Evolutionary conservation across 2,797 vertebrate species (phyloP), one percentile per base, ranked within the genome.

Genomic region (Cyclura pinguis): DNA sequence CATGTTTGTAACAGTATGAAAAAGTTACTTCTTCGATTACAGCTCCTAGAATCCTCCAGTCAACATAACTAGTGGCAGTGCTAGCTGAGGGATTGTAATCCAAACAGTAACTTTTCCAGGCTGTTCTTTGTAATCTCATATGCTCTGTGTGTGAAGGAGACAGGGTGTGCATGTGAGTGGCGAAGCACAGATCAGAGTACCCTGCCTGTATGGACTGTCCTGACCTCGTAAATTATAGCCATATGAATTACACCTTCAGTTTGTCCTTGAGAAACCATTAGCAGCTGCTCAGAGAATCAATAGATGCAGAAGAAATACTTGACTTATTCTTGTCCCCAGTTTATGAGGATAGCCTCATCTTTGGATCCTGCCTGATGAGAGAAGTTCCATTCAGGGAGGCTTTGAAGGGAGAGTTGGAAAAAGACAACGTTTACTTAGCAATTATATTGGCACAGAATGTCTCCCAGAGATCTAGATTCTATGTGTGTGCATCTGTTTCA

Each of bases 351-450:
- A 24, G 42, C 38, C 2, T 87, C 74, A 32, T 22, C 59, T 86
- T 62, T 82, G 67, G 64, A 89, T 67, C 64, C 38, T 47, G 9
- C 72, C 14, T 16, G 16, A 80, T 90, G 35, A 38, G 38, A 42
- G 52, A 91, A 69, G 67, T 85, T 27, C 32, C 24, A 18, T 57
- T 80, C 77, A 38, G 72, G 62, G 92, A 92, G 88, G 52, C 90
- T 89, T 1, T 0, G 85, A 87, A 80, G 59, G 74, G 84, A 91
- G 47, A 0, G 0, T 38, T 47, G 72, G 50, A 80, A 85, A 86
- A 77, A 90, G 91, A 87, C 87, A 12, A 9, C 87, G 20, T 50
- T 93, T 92, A 88, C 67, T 93, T 88, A 78, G 42, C 91, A 86
- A 69, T 93, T 93, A 93, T 85, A 57, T 1, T 18, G n/a, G 6